Evolutionary conservation across 2,797 vertebrate species (phyloP), one percentile per base, ranked within the genome.

Genomic region (Apodemus agrarius): DNA sequence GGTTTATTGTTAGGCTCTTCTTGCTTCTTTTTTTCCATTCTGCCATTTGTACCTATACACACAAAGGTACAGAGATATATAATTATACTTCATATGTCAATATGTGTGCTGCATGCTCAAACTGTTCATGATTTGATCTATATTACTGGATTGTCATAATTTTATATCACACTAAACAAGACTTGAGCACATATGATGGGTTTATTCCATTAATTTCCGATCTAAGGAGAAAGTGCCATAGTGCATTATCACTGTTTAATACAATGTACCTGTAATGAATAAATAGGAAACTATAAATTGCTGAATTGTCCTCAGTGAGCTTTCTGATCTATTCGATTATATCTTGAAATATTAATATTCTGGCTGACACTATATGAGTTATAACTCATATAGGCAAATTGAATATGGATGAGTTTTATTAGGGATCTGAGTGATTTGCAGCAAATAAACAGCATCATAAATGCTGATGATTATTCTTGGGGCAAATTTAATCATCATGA

Each of bases 321-420:
- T 85, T 96, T 96, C 95, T 79, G 96, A 96, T 29, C 21, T 82
- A 95, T 92, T 97, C 89, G 91, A 92, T 95, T 97, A 69, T 80
- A 93, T 96, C 49, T 94, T 97, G 95, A 97, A 80, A 88, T 16
- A 98, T 54, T 96, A 97, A 96, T 93, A 94, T 97, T 89, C 88
- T 97, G 84, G 40, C 67, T 97, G 89, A 96, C 76, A 87, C 85
- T 80, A 82, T 3, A 43, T 43, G 43, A 43, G 19, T 26, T 80
- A 34, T 37, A 57, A 95, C 86, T 98, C 43, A 3, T 69, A 49
- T 52, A 95, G 67, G 52, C 81, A 76, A 97, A 89, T 86, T 94
- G 95, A 97, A 97, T 96, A 96, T 49, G 72, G 96, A 97, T 86
- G 84, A 97, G 57, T 81, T 95, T 95, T 74, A 92, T 95, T 97